phyloP scores from a whole-genome alignment of 2,113 vertebrate genomes.

The Anseranas semipalmata region DNA sequence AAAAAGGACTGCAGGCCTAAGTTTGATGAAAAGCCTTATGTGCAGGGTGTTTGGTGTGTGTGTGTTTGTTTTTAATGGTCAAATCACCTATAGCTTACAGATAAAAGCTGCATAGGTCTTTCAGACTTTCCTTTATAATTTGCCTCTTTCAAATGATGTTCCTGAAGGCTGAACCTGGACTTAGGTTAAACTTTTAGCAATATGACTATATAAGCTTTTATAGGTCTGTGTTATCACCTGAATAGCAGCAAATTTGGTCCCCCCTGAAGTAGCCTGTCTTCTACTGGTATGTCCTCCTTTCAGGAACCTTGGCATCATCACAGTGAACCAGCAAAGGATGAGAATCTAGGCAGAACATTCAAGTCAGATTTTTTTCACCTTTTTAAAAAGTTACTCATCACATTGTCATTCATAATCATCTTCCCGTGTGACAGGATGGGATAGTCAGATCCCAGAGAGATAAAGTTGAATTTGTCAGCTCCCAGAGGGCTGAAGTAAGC shows the following conservation, averaged over 20 bases:
- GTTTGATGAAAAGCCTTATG: background rate
- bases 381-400: conserved; percentile 13
- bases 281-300: background rate
- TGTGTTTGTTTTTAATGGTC: background rate
- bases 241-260: background rate
- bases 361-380: background rate
- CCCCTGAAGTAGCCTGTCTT: background rate
- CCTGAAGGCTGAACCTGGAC: background rate
- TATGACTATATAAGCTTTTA: background rate
- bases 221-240: background rate
- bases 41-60: too few species aligned
- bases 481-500: conserved; percentile 31
- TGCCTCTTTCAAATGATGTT: background rate
- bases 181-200: background rate
- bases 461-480: conserved; percentile 37
- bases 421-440: conserved; percentile 40
- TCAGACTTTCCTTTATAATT: background rate
- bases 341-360: background rate
- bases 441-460: background rate
- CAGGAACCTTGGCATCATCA: background rate
- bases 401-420: conserved; percentile 25
- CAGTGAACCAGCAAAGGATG: background rate
- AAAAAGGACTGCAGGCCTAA: background rate
- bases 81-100: background rate
- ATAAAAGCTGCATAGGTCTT: background rate